Conservation (phyloP, 2,797 vertebrate species). For the Australoheros facetus region DNA sequence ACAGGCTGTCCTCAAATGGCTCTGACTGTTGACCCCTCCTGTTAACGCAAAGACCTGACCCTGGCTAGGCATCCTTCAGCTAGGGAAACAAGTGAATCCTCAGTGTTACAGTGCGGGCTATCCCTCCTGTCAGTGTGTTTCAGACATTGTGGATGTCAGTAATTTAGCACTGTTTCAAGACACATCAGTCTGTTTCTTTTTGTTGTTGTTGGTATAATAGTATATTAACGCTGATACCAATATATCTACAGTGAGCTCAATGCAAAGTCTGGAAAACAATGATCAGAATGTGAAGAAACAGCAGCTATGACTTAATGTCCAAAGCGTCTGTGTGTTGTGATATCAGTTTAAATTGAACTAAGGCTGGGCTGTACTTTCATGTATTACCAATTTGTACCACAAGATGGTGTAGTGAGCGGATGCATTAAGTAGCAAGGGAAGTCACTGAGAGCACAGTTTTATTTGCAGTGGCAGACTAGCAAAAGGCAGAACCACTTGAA, state of each 20-base stretch:
- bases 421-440: neutral
- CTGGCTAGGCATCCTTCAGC: constrained; percentile 54
- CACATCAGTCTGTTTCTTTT: too few species aligned
- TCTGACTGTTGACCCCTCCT: constrained; percentile 52
- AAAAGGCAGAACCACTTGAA: neutral
- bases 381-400: neutral
- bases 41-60: constrained; percentile 42
- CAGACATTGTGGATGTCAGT: neutral
- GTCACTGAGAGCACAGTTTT: neutral
- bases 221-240: neutral
- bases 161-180: too few species aligned
- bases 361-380: neutral
- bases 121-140: neutral
- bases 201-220: too few species aligned
- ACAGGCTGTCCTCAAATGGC: constrained; percentile 47
- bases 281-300: neutral
- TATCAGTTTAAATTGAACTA: neutral
- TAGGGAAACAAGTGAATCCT: constrained; percentile 22
- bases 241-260: neutral
- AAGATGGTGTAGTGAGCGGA: neutral
- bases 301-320: neutral
- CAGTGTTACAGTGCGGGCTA: neutral
- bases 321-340: neutral
- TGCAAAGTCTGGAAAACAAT: neutral
- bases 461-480: too few species aligned